A percentile compares a stretch with the other conserved stretches of the same genome.
Conservation (phyloP, 2,797 vertebrate genomes). For the Enteromius radiatus region DNA sequence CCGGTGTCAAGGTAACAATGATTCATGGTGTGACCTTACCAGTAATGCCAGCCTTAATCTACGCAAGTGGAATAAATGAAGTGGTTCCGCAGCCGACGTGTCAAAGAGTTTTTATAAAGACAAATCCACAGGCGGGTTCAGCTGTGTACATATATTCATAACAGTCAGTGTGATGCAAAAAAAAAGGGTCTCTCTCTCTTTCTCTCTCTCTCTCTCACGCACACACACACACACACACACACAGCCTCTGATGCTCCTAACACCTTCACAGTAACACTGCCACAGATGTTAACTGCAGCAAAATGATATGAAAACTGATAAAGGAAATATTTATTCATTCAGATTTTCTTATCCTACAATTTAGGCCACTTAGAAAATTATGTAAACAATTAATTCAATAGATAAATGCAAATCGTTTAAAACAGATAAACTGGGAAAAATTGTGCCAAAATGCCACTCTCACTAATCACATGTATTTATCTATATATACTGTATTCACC, state of each 20-base stretch:
- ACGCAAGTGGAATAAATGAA: conserved; percentile 86
- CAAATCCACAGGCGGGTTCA: conserved; percentile 78
- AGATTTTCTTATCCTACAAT: background rate
- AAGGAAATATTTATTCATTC: background rate
- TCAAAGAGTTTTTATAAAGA: conserved; percentile 83
- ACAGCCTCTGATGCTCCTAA: conserved; percentile 5
- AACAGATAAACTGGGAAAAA: background rate
- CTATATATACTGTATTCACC: background rate
- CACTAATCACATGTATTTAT: background rate
- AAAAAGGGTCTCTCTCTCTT: conserved; percentile 44
- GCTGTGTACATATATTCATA: conserved; percentile 81
- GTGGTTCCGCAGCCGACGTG: conserved; percentile 78
- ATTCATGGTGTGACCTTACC: conserved; percentile 87
- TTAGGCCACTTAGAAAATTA: conserved; percentile 39
- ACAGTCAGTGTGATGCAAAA: conserved; percentile 74
- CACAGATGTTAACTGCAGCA: conserved; percentile 29
- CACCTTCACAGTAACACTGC: background rate
- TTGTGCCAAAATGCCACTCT: background rate
- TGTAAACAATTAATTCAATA: conserved; percentile 38
- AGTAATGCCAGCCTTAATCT: conserved; percentile 87
- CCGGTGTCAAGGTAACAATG: conserved; percentile 81
- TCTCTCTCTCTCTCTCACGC: background rate
- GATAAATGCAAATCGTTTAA: conserved; percentile 1
- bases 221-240: conserved; percentile 33
- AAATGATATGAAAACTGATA: conserved; percentile 14